phyloP scores from a whole-genome alignment of 2,888 invertebrate genomes.

The Caenorhabditis sp. region DNA sequence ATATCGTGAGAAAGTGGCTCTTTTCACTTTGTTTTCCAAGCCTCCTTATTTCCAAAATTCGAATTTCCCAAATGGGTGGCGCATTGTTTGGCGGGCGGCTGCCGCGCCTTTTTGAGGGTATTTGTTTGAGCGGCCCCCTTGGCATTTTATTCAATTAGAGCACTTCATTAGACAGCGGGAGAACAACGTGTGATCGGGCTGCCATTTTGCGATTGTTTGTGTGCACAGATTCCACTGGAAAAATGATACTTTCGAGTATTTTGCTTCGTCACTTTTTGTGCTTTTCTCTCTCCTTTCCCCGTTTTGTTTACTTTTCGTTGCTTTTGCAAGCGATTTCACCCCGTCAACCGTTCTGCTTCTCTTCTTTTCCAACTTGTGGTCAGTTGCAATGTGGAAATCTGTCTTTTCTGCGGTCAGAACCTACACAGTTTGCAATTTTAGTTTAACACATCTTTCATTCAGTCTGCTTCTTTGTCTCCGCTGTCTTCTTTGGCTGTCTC shows the following conservation, averaged over 20 bases:
- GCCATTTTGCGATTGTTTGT: slow-evolving; percentile 26
- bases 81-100: slow-evolving; percentile 1
- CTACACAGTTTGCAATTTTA: no score
- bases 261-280: slow-evolving; percentile 28
- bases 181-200: slow-evolving; percentile 10
- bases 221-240: slow-evolving; percentile 40
- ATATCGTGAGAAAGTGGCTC: slow-evolving; percentile 31
- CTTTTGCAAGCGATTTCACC: slow-evolving; percentile 2
- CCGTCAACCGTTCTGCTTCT: background rate
- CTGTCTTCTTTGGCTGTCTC: no score
- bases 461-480: no score
- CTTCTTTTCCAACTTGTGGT: background rate
- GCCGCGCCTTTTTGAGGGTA: background rate
- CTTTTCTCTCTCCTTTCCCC: background rate
- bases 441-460: no score
- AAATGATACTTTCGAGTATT: slow-evolving; percentile 51
- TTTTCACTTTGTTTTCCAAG: slow-evolving; percentile 1
- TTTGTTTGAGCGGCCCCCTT: slow-evolving; percentile 16
- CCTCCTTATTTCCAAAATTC: slow-evolving; percentile 18
- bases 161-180: slow-evolving; percentile 16
- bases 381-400: no score
- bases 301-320: slow-evolving; percentile 10
- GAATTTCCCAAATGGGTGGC: background rate
- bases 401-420: no score
- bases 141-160: slow-evolving; percentile 37